A percentile compares a stretch with the other conserved stretches of the same genome.
These are phyloP conservation scores for Helleia helle DNA, from an alignment of 2,888 invertebrate genomes.

Conservation along the genomic window DNA sequence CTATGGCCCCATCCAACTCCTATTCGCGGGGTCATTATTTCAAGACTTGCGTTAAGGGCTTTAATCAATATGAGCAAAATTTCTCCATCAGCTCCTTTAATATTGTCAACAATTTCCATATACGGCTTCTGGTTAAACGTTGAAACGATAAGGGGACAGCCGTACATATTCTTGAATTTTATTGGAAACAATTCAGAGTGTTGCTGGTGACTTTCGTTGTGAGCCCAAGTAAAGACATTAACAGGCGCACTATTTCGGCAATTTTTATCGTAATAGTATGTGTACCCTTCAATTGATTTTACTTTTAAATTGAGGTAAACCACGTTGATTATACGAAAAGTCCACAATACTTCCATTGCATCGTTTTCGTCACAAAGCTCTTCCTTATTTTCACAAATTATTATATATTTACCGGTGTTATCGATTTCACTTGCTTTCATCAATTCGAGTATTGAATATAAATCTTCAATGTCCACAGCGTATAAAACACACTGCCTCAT, in stretches of 20 bases:
- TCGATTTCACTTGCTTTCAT: slow-evolving; percentile 34
- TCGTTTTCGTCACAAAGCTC: slow-evolving; percentile 38
- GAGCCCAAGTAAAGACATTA: slow-evolving; percentile 25
- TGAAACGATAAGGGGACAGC: slow-evolving; percentile 42
- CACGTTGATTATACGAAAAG: slow-evolving; percentile 41
- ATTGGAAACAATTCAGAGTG: slow-evolving; percentile 28
- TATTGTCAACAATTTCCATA: slow-evolving; percentile 36
- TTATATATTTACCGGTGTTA: slow-evolving; percentile 45
- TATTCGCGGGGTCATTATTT: slow-evolving; percentile 35
- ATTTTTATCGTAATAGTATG: slow-evolving; percentile 34
- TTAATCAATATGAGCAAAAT: slow-evolving; percentile 37
- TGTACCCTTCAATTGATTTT: slow-evolving; percentile 31
- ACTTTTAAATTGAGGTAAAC: slow-evolving; percentile 33
- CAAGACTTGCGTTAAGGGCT: slow-evolving; percentile 40
- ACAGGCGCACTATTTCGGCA: slow-evolving; percentile 36
- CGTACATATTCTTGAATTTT: slow-evolving; percentile 40
- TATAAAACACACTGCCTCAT: slow-evolving; percentile 43
- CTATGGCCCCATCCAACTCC: slow-evolving; percentile 48
- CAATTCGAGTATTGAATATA: slow-evolving; percentile 32
- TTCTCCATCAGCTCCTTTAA: slow-evolving; percentile 44
- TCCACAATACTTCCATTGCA: slow-evolving; percentile 39
- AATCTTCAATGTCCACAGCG: slow-evolving; percentile 28
- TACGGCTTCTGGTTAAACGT: slow-evolving; percentile 46
- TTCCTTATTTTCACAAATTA: slow-evolving; percentile 37
- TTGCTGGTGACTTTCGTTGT: not conserved